These are phyloP conservation scores for Tetragonula carbonaria DNA, from an alignment of 2,888 invertebrate species.

Conservation along the genomic window DNA sequence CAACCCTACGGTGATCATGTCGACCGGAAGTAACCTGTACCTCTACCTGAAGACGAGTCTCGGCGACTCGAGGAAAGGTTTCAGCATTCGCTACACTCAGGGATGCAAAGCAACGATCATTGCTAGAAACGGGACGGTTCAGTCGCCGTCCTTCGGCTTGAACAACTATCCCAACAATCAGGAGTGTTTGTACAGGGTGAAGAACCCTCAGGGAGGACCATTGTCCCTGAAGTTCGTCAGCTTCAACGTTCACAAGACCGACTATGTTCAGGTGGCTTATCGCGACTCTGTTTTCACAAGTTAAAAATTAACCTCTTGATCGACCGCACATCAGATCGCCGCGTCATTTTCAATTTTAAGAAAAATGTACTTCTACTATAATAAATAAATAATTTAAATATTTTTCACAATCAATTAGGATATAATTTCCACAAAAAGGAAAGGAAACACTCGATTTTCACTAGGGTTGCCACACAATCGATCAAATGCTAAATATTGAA, in stretches of 20 bases:
- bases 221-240: constrained; percentile 94
- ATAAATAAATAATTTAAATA: too few species aligned
- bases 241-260: constrained; percentile 94
- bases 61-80: constrained; percentile 95
- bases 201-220: constrained; percentile 93
- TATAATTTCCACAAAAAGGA: too few species aligned
- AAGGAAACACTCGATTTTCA: too few species aligned
- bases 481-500: too few species aligned
- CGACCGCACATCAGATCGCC: too few species aligned
- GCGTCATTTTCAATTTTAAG: too few species aligned
- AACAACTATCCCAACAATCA: constrained; percentile 96
- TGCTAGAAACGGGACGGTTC: constrained; percentile 93
- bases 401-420: too few species aligned
- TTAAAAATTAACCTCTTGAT: too few species aligned
- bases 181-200: constrained; percentile 94
- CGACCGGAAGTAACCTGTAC: constrained; percentile 94
- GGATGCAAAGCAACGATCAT: constrained; percentile 95
- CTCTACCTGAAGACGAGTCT: constrained; percentile 96
- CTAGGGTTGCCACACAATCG: too few species aligned
- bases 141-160: constrained; percentile 94
- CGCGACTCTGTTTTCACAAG: too few species aligned
- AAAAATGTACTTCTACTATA: too few species aligned
- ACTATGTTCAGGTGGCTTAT: constrained; percentile 90
- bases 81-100: constrained; percentile 93
- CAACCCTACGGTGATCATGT: constrained; percentile 93